phyloP scores from a whole-genome alignment of 2,113 vertebrate genomes.

The Loxodonta africana region DNA sequence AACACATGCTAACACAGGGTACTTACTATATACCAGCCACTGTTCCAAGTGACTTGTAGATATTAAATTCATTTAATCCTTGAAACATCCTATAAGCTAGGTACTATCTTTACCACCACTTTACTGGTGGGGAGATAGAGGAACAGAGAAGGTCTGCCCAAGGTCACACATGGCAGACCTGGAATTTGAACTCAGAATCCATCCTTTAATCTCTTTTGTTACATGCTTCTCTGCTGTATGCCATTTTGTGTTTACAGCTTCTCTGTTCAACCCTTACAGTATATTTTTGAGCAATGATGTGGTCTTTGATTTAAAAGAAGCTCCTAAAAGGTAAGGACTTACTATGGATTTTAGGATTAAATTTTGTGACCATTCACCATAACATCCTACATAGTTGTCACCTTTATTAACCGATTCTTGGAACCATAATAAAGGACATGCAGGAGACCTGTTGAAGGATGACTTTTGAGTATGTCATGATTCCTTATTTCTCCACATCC shows the following conservation, averaged over 20 bases:
- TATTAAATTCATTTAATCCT: conserved; percentile 5
- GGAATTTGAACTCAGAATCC: background rate
- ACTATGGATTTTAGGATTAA: conserved; percentile 20
- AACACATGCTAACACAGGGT: background rate
- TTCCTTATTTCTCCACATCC: background rate
- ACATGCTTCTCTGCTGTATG: background rate
- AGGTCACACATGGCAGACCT: background rate
- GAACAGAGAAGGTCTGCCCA: background rate
- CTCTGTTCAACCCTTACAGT: background rate
- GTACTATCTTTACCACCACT: background rate
- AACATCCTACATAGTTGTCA: background rate
- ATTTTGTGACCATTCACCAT: background rate
- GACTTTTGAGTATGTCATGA: background rate
- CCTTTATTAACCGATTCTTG: background rate
- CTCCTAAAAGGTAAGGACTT: background rate
- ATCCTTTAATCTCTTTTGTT: background rate
- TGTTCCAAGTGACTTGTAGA: background rate
- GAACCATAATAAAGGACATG: background rate
- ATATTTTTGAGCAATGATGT: background rate
- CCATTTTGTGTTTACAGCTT: background rate
- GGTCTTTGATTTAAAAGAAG: conserved; percentile 26
- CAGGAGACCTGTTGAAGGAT: background rate
- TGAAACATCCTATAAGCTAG: background rate
- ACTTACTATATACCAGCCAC: background rate
- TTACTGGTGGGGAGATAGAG: background rate